Percentiles rank a stretch among this genome's conserved stretches.
phyloP scores from a whole-genome alignment of 2,113 vertebrate genomes.

The Onychostruthus taczanowskii region DNA sequence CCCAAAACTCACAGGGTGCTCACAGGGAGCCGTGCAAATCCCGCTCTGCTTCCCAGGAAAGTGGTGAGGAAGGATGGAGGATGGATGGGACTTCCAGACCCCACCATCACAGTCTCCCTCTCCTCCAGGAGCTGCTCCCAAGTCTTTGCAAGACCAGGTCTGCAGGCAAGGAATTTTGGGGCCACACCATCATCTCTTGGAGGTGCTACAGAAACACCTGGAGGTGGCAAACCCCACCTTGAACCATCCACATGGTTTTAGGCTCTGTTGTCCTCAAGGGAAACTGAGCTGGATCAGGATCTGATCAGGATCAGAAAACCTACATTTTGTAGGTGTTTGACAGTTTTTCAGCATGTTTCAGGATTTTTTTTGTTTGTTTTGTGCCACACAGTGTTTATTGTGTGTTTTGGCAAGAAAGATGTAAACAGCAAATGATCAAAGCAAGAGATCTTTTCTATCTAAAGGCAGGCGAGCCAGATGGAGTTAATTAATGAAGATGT shows the following conservation, averaged over 20 bases:
- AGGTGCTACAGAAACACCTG: background rate
- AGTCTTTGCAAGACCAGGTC: background rate
- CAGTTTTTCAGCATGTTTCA: background rate
- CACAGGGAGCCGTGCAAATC: background rate
- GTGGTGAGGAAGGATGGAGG: background rate
- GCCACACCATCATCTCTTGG: background rate
- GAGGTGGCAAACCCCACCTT: background rate
- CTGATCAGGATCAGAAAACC: background rate
- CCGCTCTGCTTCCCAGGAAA: fast-evolving
- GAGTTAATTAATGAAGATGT: conserved; percentile 66
- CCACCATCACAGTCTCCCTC: background rate
- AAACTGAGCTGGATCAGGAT: background rate
- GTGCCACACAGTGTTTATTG: background rate
- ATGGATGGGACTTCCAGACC: background rate
- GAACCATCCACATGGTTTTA: fast-evolving
- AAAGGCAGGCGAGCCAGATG: conserved; percentile 46
- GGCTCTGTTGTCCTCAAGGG: background rate
- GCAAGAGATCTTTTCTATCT: background rate
- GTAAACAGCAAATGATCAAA: conserved; percentile 59
- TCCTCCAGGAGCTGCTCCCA: background rate
- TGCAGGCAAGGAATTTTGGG: background rate
- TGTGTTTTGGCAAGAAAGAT: conserved; percentile 15
- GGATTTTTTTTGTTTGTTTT: background rate
- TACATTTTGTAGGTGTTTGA: background rate
- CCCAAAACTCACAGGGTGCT: background rate